Percentiles rank a stretch among this genome's conserved stretches.
Evolutionary conservation across 92 coral and sea anemone genomes (phyloP).

Genomic region (Bergia puertoricense): DNA sequence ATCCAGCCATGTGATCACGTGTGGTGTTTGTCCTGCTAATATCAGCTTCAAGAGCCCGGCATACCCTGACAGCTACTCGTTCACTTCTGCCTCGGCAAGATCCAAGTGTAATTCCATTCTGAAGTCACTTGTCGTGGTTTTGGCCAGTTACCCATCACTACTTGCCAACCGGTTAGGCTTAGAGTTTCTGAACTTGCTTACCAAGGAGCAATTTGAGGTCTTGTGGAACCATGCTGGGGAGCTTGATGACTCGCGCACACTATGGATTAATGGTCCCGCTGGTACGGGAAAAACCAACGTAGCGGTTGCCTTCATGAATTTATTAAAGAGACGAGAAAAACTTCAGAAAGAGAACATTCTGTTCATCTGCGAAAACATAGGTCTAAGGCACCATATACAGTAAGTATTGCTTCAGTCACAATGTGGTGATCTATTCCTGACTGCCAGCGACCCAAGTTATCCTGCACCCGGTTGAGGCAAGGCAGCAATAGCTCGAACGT

Average conservation of each 20-base stretch:
- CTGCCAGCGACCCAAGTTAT: background rate
- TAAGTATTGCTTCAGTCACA: background rate
- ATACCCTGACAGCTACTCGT: conserved; percentile 11
- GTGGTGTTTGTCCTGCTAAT: background rate
- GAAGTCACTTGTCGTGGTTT: conserved; percentile 2
- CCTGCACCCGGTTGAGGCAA: too few species aligned
- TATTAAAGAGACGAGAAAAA: background rate
- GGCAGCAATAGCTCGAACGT: too few species aligned
- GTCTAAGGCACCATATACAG: conserved; percentile 24
- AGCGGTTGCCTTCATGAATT: conserved; percentile 37
- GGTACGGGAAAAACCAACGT: conserved; percentile 52
- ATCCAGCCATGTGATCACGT: conserved; percentile 8
- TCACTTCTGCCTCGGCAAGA: background rate
- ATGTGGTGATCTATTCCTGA: too few species aligned
- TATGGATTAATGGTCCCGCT: conserved; percentile 46
- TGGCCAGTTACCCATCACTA: conserved; percentile 31
- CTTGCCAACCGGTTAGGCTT: conserved; percentile 29
- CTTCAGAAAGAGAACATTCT: conserved; percentile 12
- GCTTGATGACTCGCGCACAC: background rate
- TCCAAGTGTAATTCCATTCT: background rate
- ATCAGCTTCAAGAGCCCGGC: background rate
- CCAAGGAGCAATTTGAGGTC: conserved; percentile 33
- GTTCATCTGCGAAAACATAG: conserved; percentile 34
- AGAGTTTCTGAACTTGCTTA: conserved; percentile 24
- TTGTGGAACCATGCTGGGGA: conserved; percentile 6